Evolutionary conservation across 64 coral and sea anemone species (phyloP), one percentile per base, ranked within the genome.

Genomic region (Stichodactyla mertensii): DNA sequence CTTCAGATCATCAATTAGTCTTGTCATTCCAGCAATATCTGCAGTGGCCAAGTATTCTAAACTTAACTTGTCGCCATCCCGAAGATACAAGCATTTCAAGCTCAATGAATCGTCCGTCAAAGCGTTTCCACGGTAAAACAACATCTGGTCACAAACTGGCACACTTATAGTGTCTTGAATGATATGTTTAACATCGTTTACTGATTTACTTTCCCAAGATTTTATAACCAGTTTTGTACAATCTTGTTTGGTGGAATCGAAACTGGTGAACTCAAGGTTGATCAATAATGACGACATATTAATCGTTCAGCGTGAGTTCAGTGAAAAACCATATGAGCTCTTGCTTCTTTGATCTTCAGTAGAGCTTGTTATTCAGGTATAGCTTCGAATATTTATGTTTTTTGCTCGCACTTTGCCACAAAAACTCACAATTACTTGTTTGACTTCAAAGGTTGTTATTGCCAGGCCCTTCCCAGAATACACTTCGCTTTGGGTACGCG

Each of bases 1-100:
- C 36, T 87, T 93, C 59, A 97, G 10, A 28, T 97, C 81, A 74
- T 58, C 22, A 1, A 97, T 26, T n/a, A 93, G 36, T 71, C 23
- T 66, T 56, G 88, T 93, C 26, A 97, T 77, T 20, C 86, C 85
- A 36, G 74, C 84, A 74, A 96, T 86, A 19, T 93, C 80, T 20
- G 84, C 91, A 86, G 85, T 89, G 9, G 91, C 78, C 15, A 87
- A 71, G 52, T 87, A 96, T 9, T 90, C 85, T 52, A 96, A 67
- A 58, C 57, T 61, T 4, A 96, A 18, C 56, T 67, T 85, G 55
- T 96, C 94, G 9, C 91, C 91, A 56, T 90, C 83, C 16, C 94
- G 84, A 4, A 96, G 85, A 54, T 96, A 96, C 53, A 96, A 87
- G 55, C 88, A 70, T 64, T 87, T 85, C 26, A 96, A 74, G 16